A percentile compares a stretch with the other conserved stretches of the same genome.
Evolutionary conservation across 2,888 invertebrate genomes (phyloP).

Genomic region (Drosophila greeni): DNA sequence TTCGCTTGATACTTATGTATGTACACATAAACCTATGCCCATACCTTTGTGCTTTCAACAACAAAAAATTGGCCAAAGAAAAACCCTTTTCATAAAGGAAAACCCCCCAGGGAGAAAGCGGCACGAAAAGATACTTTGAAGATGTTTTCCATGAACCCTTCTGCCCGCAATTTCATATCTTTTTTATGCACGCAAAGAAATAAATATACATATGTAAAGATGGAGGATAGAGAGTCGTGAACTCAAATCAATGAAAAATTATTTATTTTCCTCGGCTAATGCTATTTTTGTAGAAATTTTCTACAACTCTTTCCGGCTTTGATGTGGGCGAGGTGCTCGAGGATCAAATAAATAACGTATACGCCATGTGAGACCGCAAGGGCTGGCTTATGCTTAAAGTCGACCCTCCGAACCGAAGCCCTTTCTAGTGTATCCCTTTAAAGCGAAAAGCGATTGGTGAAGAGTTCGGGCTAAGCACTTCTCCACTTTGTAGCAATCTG

Average conservation of each 20-base stretch:
- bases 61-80: constrained; percentile 8
- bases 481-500: constrained; percentile 34
- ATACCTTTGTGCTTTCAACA: constrained; percentile 1
- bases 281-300: constrained; percentile 4
- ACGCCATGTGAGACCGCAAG: constrained; percentile 20
- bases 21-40: background rate
- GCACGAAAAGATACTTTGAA: constrained; percentile 29
- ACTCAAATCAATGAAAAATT: constrained; percentile 29
- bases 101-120: constrained; percentile 9
- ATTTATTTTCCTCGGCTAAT: constrained; percentile 11
- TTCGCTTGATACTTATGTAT: background rate
- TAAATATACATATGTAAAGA: constrained; percentile 13
- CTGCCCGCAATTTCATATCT: constrained; percentile 1
- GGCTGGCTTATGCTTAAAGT: constrained; percentile 6
- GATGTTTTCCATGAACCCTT: constrained; percentile 27
- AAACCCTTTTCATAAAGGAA: constrained; percentile 13
- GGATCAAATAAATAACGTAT: constrained; percentile 25
- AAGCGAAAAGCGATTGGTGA: background rate
- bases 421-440: constrained; percentile 14
- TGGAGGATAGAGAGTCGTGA: background rate
- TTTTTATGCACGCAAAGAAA: constrained; percentile 6
- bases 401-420: background rate
- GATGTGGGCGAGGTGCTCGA: constrained; percentile 18
- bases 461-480: constrained; percentile 19
- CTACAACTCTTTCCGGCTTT: constrained; percentile 6